These are phyloP conservation scores for Lithobates pipiens DNA, from an alignment of 2,797 vertebrate species.

Conservation along the genomic window DNA sequence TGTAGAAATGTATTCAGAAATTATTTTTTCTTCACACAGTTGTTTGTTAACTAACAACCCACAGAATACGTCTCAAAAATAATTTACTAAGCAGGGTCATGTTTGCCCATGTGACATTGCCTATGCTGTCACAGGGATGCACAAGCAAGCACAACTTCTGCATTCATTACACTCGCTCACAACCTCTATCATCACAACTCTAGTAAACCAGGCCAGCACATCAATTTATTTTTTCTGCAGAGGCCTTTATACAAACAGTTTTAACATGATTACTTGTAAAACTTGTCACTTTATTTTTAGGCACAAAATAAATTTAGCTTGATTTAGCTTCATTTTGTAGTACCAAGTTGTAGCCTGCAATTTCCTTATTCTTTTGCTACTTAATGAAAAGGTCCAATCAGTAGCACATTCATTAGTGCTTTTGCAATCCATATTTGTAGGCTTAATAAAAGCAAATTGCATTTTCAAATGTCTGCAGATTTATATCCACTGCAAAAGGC, in stretches of 20 bases:
- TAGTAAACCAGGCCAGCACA: no score
- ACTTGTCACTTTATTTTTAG: background rate
- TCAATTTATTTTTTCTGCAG: no score
- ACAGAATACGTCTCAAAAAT: no score
- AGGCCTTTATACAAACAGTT: background rate
- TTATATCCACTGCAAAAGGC: background rate
- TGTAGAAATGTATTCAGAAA: no score
- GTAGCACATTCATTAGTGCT: background rate
- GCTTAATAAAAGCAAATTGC: background rate
- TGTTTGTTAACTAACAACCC: no score
- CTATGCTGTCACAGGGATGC: no score
- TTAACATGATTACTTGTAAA: background rate
- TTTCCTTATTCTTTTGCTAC: background rate
- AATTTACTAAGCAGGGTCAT: no score
- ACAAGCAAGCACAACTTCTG: no score
- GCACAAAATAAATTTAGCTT: background rate
- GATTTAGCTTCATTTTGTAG: background rate
- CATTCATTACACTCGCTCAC: no score
- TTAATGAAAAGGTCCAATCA: slow-evolving; percentile 9
- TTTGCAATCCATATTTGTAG: background rate
- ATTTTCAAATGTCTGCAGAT: background rate
- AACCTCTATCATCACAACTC: no score
- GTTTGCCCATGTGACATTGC: no score
- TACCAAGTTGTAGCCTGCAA: background rate
- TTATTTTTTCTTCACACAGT: no score